Evolutionary conservation across 2,888 invertebrate species (phyloP), one percentile per base, ranked within the genome.

Genomic region (Laspeyria flexula): DNA sequence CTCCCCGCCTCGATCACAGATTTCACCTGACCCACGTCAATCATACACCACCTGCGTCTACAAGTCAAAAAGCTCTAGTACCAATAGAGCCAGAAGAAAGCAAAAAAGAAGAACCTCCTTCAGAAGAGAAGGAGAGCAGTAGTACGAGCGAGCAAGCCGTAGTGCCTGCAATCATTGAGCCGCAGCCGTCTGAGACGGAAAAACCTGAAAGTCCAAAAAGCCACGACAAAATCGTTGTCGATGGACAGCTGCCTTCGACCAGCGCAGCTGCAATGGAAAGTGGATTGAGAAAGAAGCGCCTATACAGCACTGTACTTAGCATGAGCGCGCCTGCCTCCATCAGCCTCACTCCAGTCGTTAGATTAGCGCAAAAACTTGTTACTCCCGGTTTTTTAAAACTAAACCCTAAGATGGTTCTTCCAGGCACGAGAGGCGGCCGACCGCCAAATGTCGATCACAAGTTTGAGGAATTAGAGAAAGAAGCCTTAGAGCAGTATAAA

Each of bases 401-500:
- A 1, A 90, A 88, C 54, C 81, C 90, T 0, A 92, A 91, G 56
- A 83, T 90, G 35, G 83, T 88, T 10, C 65, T 88, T 11, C 83
- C 87, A 6, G 73, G 81, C 18, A 71, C 83, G 1, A 81, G 88
- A 52, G 67, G 84, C n/a, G 45, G 42, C 11, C 75, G 88, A 30
- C 79, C 85, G 11, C 81, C 84, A 1, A 83, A 75, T 39, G 83
- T 86, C 13, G 89, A 90, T 43, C 81, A 82, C 49, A 90, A 90
- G 64, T 90, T 90, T 52, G 94, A 94, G 48, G 94, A 94, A 65
- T 73, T 94, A 38, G 94, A 94, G 72, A 91, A 93, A 54, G 93
- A 94, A 73, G 94, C 94, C 1, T 69, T 94, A 43, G 94, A 94
- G 69, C 93, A 93, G 63, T 93, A 93, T 62, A 94, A 94, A 71